These are phyloP conservation scores for Dastarcus helophoroides DNA, from an alignment of 2,888 invertebrate species.

Conservation along the genomic window DNA sequence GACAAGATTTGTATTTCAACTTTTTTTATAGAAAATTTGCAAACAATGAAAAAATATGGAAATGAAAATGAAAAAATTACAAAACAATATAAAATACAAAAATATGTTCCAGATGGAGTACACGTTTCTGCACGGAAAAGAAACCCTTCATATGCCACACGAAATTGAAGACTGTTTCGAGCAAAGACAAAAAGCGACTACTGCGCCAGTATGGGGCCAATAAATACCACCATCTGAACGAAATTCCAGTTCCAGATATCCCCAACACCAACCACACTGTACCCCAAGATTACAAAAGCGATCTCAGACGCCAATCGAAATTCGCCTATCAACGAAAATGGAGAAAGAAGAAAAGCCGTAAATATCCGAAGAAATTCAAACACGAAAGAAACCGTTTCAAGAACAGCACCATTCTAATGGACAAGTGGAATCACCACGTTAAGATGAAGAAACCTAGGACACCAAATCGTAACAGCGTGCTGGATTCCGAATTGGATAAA, in stretches of 20 bases:
- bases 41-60: too few relatives aligned
- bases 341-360: too few relatives aligned
- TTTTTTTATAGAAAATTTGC: too few relatives aligned
- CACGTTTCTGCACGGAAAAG: constrained; percentile 49
- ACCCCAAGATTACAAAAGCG: constrained; percentile 8
- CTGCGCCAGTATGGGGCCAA: constrained; percentile 40
- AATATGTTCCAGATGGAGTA: constrained; percentile 57
- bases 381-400: too few relatives aligned
- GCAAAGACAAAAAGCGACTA: constrained; percentile 39
- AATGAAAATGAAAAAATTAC: not conserved
- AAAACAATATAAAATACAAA: constrained; percentile 11
- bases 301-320: constrained; percentile 8
- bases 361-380: too few relatives aligned
- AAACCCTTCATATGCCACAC: constrained; percentile 63
- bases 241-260: constrained; percentile 39
- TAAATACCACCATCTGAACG: constrained; percentile 40
- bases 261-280: constrained; percentile 30
- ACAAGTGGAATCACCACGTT: too few relatives aligned
- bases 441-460: too few relatives aligned
- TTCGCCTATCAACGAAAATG: constrained; percentile 29
- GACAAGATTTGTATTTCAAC: too few relatives aligned
- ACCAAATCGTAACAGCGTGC: too few relatives aligned
- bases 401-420: too few relatives aligned
- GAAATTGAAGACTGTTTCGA: constrained; percentile 42
- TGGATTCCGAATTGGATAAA: too few relatives aligned